Evolutionary conservation across 2,113 vertebrate species (phyloP).

Genomic region (Platysternon megacephalum): DNA sequence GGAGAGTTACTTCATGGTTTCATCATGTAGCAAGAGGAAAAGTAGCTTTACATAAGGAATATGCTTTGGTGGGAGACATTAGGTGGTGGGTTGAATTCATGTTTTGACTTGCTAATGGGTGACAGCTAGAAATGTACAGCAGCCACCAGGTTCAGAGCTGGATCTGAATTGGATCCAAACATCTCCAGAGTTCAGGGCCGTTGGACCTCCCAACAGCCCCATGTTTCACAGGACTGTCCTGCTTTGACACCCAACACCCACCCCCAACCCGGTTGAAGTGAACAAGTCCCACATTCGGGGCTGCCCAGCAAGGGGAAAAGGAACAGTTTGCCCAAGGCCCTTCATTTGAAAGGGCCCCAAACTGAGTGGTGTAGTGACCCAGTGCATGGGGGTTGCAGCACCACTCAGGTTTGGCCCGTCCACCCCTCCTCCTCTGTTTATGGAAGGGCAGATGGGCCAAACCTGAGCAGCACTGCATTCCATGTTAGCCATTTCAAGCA

Average conservation of each 20-base stretch:
- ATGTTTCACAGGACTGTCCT: too few species aligned
- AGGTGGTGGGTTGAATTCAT: conserved; percentile 1
- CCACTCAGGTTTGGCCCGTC: background rate
- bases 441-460: too few species aligned
- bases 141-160: conserved; percentile 5
- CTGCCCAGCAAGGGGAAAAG: background rate
- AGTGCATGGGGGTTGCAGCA: too few species aligned
- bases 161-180: background rate
- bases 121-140: background rate
- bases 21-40: conserved; percentile 11
- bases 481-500: too few species aligned
- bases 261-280: background rate
- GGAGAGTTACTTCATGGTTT: background rate
- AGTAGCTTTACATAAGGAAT: background rate
- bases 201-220: too few species aligned
- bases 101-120: background rate
- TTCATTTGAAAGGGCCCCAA: background rate
- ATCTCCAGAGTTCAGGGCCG: background rate
- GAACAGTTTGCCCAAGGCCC: background rate
- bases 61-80: conserved; percentile 38
- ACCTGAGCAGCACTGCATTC: too few species aligned
- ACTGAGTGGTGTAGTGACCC: background rate
- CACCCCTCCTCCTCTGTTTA: background rate
- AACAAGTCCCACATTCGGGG: background rate
- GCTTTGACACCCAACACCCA: too few species aligned